Base-by-base conservation (phyloP, 2,888 invertebrate species). In the Rhopalosiphum nymphaeae region DNA sequence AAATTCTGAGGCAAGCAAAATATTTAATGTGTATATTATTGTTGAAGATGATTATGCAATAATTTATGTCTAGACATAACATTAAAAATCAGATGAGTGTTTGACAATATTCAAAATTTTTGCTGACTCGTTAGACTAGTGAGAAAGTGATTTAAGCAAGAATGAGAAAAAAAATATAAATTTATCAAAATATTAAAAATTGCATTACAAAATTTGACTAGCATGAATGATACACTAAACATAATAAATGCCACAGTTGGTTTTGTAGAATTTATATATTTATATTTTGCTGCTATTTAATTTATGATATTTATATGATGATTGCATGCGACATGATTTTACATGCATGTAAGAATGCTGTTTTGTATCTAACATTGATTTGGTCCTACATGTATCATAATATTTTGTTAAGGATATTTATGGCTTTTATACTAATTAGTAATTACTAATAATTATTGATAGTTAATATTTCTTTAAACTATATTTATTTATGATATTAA, bases 291-390 rank as follows among this genome's bases (percentile, higher is more conserved):
- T 78, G 78, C 21, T 36, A 78, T 78, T 36, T 78, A 16, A 78
- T 78, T 78, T 21, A 21, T 78, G 9, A 78, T 36, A 21, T 67
- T 67, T 21, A 9, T 21, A 36, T 36, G 42, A 21, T n/a, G n/a
- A 78, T 92, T 92, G 92, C 92, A 89, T 89, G 92, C 7, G n/a
- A 56, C 29, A 25, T 78, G 13, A 88, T 92, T 56, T 44, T 44
- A n/a, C 44, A 92, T 92, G 92, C 88, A 92, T 42, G 88, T 44
- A n/a, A 42, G 10, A 88, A 67, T 78, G 21, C 56, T 67, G 44
- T 92, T 46, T 87, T 89, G 26, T 44, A 57, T 86, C 5, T 86
- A 91, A 91, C 67, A 57, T 16, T 16, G 21, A 46, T 91, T 56
- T 57, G 42, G 36, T 61, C 29, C 29, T 67, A 61, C 21, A 42